Base-by-base conservation (phyloP, 2,888 invertebrate genomes). In the Amiota minor region DNA sequence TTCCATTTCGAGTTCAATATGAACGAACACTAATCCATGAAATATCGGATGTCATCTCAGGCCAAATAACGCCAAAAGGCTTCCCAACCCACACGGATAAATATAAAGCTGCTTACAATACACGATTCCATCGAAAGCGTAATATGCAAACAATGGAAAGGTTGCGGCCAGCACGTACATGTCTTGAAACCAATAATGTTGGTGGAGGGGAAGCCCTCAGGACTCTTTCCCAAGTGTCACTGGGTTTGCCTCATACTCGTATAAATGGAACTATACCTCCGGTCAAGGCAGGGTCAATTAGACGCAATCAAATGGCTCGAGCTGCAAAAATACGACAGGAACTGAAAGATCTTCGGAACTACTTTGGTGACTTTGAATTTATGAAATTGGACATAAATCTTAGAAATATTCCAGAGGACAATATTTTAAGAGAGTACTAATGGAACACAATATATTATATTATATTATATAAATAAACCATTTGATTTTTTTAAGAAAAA, bases 21-120 rank as follows among this genome's bases (percentile, higher is more conserved):
- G 18, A 61, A 20, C 70, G 50, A 10, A 10, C 49, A 6, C 35
- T 45, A 45, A 56, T 72, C 18, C 75, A 78, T 53, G 77, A 82
- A 72, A 78, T 82, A 35, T 78, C 77, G 23, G 86, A 83, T 47
- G 82, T 83, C 0, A 55, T 86, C 12, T 75, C 88, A 6, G 87
- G 87, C 0, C 87, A 87, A 71, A 80, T 80, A 12, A 84, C 84
- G 4, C 88, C 87, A 1, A 61, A 71, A 8, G 83, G 88, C 8
- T 87, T 88, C 56, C 87, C 88, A 67, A 76, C 79, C 0, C 84
- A 84, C 71, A 88, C 87, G 16, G 84, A 84, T 61, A 68, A 77
- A 35, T 35, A 35, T 35, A 35, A 35, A 35, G 35, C 6, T 35
- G 35, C 35, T 6, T 35, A 35, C 35, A 35, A 35, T 35, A 35